A percentile compares a stretch with the other conserved stretches of the same genome.
Evolutionary conservation across 2,113 vertebrate species (phyloP).

Genomic region (Dermatemys mawii): DNA sequence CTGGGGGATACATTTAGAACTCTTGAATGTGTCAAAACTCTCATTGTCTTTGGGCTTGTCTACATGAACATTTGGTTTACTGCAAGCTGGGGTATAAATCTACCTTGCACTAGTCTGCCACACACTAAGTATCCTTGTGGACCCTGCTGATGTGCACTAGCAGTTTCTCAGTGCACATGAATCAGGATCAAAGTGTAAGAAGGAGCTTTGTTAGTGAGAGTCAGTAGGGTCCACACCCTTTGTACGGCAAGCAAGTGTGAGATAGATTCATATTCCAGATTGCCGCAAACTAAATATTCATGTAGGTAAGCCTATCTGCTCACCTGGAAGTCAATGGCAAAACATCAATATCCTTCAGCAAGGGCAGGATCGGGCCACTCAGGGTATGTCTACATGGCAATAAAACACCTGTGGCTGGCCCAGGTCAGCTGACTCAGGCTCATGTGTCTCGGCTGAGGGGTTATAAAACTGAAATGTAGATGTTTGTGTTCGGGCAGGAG

Average conservation of each 20-base stretch:
- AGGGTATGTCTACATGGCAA: neutral
- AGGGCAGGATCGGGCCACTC: neutral
- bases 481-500: neutral
- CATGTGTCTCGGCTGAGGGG: too few relatives aligned
- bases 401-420: neutral
- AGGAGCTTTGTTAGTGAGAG: neutral
- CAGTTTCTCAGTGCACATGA: neutral
- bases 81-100: neutral
- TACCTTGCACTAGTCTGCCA: neutral
- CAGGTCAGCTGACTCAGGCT: neutral
- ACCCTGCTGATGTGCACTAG: neutral
- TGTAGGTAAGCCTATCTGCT: neutral
- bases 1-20: neutral
- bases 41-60: neutral
- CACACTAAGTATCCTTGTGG: neutral
- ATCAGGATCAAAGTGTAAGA: neutral
- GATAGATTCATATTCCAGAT: neutral
- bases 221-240: neutral
- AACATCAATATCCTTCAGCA: neutral
- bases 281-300: neutral
- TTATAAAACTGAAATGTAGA: neutral
- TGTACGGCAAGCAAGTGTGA: neutral
- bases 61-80: neutral
- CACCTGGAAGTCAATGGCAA: neutral
- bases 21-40: neutral